Evolutionary conservation across 2,888 invertebrate species (phyloP).

Genomic region (Iphiclides podalirius): DNA sequence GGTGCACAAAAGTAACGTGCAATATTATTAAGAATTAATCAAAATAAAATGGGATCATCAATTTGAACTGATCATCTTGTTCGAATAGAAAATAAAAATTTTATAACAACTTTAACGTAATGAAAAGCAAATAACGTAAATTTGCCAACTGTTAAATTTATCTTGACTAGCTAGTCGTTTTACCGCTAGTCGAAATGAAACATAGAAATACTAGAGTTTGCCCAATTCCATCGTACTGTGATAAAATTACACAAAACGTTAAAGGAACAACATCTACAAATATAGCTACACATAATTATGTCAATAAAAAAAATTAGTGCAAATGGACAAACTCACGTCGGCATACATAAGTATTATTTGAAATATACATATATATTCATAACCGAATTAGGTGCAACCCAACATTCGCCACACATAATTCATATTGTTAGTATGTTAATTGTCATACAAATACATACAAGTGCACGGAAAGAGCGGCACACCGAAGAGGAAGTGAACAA

Average conservation of each 20-base stretch:
- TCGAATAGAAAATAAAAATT: neutral
- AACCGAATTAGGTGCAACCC: constrained; percentile 23
- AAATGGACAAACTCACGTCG: constrained; percentile 11
- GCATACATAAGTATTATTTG: constrained; percentile 4
- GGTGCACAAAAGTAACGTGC: constrained; percentile 15
- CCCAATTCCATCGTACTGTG: constrained; percentile 7
- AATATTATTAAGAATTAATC: constrained; percentile 6
- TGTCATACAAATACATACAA: constrained; percentile 41
- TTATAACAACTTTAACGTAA: constrained; percentile 4
- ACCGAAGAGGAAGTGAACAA: constrained; percentile 53
- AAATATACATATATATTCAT: constrained; percentile 9
- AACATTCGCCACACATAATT: constrained; percentile 26
- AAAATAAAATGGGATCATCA: too few relatives aligned
- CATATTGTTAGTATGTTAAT: constrained; percentile 41
- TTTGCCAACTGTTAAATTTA: too few relatives aligned
- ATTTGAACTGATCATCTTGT: neutral
- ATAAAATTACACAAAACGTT: too few relatives aligned
- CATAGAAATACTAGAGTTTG: neutral
- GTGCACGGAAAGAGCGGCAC: constrained; percentile 67
- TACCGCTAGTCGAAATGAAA: neutral
- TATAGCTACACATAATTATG: constrained; percentile 18
- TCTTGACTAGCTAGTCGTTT: too few relatives aligned
- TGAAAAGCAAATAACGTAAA: neutral
- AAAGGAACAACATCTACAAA: constrained; percentile 18
- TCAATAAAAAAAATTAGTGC: neutral